Base-by-base conservation (phyloP, 2,797 vertebrate species). In the Aplochiton taeniatus region DNA sequence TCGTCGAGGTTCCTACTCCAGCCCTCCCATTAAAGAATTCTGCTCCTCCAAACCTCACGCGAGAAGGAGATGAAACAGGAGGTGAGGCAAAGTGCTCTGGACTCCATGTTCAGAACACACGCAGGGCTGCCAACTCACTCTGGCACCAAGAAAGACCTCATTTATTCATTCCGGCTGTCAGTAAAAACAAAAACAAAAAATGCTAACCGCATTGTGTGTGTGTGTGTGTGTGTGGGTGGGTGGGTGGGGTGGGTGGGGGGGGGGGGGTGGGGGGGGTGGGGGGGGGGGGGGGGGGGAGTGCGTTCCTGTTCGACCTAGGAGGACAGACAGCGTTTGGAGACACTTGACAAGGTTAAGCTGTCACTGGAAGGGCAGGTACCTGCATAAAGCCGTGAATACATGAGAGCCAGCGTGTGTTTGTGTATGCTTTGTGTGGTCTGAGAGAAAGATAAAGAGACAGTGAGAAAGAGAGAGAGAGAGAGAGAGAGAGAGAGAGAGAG, bases 81-180 rank as follows among this genome's bases (percentile, higher is more conserved):
- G 62, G 63, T 66, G 72, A 61, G 63, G 48, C 42, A 19, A 58
- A 8, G 11, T 49, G 6, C 8, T 4, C 48, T 19, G 18, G 7
- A 7, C 46, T 51, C 59, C 63, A 69, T 41, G n/a, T 55, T 55
- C 31, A 31, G 53, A 11, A 20, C 10, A 20, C 31, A n/a, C 13
- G 4, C 8, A 17, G n/a, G 58, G 14, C 68, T 43, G 55, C 19
- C n/a, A 19, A 17, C 44, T 3, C n/a, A 17, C 44, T 3, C 31
- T 6, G 31, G 31, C 31, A 31, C n/a, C n/a, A 6, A 17, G 45
- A 52, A 65, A 66, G 56, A 16, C 42, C 56, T 66, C 48, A 63
- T 81, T 79, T 70, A 77, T 65, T 71, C 46, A 58, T 53, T 58
- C 66, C 42, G 60, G 41, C 60, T 60, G 72, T 75, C 70, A 69